Evolutionary conservation across 2,888 invertebrate genomes (phyloP).

Genomic region (Falcaria lacertinaria): DNA sequence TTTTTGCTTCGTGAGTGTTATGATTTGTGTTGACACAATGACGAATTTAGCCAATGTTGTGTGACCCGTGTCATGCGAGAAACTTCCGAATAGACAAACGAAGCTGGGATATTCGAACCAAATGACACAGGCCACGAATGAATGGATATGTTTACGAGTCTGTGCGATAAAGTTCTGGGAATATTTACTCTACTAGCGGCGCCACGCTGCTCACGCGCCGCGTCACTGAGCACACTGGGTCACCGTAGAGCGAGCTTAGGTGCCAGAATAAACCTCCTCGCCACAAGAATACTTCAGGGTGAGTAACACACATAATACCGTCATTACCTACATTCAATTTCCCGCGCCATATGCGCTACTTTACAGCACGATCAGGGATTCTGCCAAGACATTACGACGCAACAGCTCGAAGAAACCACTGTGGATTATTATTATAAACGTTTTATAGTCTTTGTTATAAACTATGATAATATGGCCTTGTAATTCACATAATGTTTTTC

Average conservation of each 20-base stretch:
- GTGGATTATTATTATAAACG: background rate
- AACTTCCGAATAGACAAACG: constrained; percentile 22
- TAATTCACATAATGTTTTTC: too few relatives aligned
- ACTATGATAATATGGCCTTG: too few relatives aligned
- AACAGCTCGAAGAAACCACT: background rate
- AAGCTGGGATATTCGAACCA: constrained; percentile 21
- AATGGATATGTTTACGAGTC: constrained; percentile 47
- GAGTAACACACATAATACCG: constrained; percentile 5
- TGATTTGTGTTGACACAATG: constrained; percentile 34
- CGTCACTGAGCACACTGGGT: constrained; percentile 28
- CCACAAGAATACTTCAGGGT: constrained; percentile 6
- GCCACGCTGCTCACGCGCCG: constrained; percentile 50
- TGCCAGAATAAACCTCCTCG: constrained; percentile 4
- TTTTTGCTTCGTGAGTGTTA: constrained; percentile 25
- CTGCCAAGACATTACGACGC: background rate
- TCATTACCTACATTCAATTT: background rate
- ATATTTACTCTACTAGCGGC: constrained; percentile 62
- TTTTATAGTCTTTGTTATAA: background rate
- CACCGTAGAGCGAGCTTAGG: constrained; percentile 19
- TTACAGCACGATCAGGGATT: constrained; percentile 1
- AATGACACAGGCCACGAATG: constrained; percentile 57
- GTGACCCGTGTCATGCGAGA: constrained; percentile 27
- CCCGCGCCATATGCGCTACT: constrained; percentile 2
- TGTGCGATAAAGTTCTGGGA: constrained; percentile 62
- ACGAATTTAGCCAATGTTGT: constrained; percentile 34